Evolutionary conservation across 2,797 vertebrate species (phyloP).

Genomic region (Sebastes baramenuke): DNA sequence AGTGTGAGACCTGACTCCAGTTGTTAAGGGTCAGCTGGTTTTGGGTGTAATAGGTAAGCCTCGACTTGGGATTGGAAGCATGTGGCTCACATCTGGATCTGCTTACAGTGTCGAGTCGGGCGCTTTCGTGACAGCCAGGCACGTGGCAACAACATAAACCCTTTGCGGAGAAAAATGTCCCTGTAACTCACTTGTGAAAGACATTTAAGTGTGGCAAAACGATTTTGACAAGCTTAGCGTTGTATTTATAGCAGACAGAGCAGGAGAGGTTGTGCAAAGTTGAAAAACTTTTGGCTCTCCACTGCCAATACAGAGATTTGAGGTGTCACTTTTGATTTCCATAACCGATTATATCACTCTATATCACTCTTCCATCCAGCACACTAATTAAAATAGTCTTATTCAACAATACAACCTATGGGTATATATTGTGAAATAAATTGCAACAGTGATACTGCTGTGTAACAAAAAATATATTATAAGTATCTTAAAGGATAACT

Average conservation of each 20-base stretch:
- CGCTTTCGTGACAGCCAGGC: constrained; percentile 76
- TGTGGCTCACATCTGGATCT: constrained; percentile 78
- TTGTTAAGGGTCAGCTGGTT: constrained; percentile 63
- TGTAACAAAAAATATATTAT: not conserved
- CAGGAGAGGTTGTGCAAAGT: not conserved
- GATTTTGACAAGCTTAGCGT: constrained; percentile 59
- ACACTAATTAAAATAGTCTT: constrained; percentile 1
- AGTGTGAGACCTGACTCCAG: constrained; percentile 79
- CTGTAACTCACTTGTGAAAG: constrained; percentile 62
- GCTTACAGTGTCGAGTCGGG: constrained; percentile 69
- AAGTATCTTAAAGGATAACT: not conserved
- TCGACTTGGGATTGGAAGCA: constrained; percentile 72
- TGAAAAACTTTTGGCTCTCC: constrained; percentile 49
- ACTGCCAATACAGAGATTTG: constrained; percentile 32
- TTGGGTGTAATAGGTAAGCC: constrained; percentile 60
- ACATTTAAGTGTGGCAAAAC: constrained; percentile 50
- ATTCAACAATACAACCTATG: not conserved
- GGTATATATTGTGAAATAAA: not conserved
- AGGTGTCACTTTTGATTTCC: constrained; percentile 31
- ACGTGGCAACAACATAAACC: constrained; percentile 75
- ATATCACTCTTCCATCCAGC: not conserved
- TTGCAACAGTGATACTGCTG: not conserved
- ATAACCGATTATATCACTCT: not conserved
- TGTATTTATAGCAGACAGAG: constrained; percentile 44
- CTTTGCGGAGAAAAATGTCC: constrained; percentile 67